Evolutionary conservation across 2,888 invertebrate genomes (phyloP), one percentile per base, ranked within the genome.

Genomic region (Eueremaeus valkanovi): DNA sequence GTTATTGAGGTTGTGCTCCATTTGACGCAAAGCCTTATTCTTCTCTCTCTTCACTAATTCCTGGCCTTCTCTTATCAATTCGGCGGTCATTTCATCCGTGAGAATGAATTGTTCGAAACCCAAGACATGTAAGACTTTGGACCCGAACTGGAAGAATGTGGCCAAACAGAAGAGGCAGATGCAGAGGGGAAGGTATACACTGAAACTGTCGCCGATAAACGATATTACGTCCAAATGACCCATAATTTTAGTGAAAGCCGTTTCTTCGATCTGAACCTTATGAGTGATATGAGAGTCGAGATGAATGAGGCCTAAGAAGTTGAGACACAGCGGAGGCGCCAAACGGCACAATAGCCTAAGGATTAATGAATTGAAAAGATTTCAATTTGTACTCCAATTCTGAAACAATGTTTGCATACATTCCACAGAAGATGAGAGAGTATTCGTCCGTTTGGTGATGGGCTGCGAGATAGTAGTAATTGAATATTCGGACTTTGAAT

Each of bases 371-470:
- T n/a, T n/a, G n/a, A n/a, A n/a, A n/a, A n/a, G n/a, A n/a, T n/a
- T n/a, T n/a, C n/a, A n/a, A n/a, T n/a, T n/a, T n/a, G n/a, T n/a
- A n/a, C n/a, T n/a, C n/a, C n/a, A n/a, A n/a, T n/a, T n/a, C n/a
- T n/a, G n/a, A 42, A 31, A 40, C 31, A 74, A 18, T 58, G 6
- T 66, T n/a, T 33, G 83, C 86, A 83, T 81, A 87, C 98, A 98
- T 97, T 75, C 99, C 99, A 80, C 95, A 94, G 86, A 99, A 97
- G 82, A 99, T 94, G 78, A 99, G 88, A 83, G 95, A 96, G 86
- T 99, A 96, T 83, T 98, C 98, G 83, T 98, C 96, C 9, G 99
- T 99, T 85, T 95, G 95, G 84, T 99, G 98, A 83, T 97, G 92
- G 0, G 96, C 93, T 5, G 98, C 97, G 80, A 99, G 85, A 83